Conservation (phyloP, 2,888 invertebrate genomes). For the Mesorhabditis belari region DNA sequence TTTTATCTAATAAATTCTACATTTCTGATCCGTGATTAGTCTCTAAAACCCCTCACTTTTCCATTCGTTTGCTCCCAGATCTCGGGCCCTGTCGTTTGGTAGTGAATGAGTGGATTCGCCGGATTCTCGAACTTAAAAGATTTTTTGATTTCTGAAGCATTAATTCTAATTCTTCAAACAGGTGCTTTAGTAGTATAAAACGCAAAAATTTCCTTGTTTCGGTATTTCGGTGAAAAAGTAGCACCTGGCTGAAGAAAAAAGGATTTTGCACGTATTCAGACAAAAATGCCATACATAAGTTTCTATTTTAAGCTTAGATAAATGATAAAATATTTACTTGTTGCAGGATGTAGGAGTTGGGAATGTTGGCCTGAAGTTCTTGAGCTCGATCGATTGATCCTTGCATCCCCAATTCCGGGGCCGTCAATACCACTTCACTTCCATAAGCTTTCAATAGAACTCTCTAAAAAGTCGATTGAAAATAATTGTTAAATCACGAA, state of each 20-base stretch:
- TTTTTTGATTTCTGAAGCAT: too few relatives aligned
- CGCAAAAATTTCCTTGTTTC: too few relatives aligned
- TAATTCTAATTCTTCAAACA: too few relatives aligned
- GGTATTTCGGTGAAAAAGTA: too few relatives aligned
- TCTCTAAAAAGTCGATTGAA: conserved; percentile 22
- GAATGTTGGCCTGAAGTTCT: conserved; percentile 35
- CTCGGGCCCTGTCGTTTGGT: conserved; percentile 50
- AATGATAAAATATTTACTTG: conserved; percentile 20
- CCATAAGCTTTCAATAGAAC: conserved; percentile 50
- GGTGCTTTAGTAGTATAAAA: too few relatives aligned
- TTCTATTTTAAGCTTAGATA: background rate
- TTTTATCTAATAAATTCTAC: background rate
- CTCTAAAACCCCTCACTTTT: conserved; percentile 11
- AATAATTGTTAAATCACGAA: background rate
- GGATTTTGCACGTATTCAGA: too few relatives aligned
- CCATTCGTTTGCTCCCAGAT: conserved; percentile 50
- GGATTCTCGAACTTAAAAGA: conserved; percentile 42
- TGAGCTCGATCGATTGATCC: conserved; percentile 47
- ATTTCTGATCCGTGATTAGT: background rate
- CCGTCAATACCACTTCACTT: conserved; percentile 49
- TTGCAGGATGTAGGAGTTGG: conserved; percentile 41
- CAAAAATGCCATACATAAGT: too few relatives aligned
- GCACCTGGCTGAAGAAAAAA: too few relatives aligned
- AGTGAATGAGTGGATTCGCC: conserved; percentile 45
- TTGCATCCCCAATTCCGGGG: conserved; percentile 45